A percentile compares a stretch with the other conserved stretches of the same genome.
phyloP scores from a whole-genome alignment of 2,113 vertebrate species.

The Muntiacus reevesi region DNA sequence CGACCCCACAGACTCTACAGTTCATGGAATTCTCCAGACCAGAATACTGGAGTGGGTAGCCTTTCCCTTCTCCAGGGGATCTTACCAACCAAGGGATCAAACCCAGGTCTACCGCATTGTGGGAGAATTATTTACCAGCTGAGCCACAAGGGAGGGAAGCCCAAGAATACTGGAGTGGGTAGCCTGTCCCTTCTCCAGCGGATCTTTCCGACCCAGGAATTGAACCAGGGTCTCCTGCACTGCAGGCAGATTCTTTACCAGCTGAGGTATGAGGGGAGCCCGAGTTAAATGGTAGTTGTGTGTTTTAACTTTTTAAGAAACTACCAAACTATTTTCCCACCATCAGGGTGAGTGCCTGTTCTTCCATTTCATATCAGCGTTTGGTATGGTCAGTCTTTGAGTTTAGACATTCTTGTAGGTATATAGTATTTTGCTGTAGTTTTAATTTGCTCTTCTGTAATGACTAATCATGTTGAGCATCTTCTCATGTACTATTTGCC shows the following conservation, averaged over 20 bases:
- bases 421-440: neutral
- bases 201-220: neutral
- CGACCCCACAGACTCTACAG: neutral
- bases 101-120: neutral
- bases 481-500: neutral
- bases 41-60: neutral
- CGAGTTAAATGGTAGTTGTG: neutral
- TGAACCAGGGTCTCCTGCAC: accelerated
- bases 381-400: neutral
- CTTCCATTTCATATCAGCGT: neutral
- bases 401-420: neutral
- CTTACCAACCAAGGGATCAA: neutral
- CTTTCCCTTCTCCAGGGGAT: neutral
- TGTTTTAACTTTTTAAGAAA: neutral
- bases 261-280: neutral
- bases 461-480: neutral
- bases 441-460: neutral
- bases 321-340: neutral
- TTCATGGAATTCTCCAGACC: neutral
- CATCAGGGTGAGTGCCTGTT: neutral
- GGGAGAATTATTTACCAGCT: neutral
- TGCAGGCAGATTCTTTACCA: neutral
- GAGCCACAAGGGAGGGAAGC: neutral
- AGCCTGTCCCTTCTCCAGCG: neutral
- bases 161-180: neutral